Conservation (phyloP, 2,888 invertebrate species). For the Rotaria socialis region DNA sequence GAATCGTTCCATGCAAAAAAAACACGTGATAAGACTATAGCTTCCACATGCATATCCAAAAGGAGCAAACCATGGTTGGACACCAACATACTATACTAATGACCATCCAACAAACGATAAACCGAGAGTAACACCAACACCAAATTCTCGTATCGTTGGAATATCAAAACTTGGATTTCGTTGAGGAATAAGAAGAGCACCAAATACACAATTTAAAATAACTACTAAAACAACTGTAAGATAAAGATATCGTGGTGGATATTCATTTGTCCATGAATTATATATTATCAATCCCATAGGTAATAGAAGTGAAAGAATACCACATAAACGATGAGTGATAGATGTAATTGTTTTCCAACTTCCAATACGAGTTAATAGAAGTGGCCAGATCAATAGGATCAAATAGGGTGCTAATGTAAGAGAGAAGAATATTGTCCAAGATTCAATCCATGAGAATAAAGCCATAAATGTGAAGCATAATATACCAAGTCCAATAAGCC, state of each 20-base stretch:
- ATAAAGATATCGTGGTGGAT: background rate
- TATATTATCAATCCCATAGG: background rate
- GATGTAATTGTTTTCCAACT: background rate
- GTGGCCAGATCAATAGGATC: background rate
- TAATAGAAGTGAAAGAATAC: background rate
- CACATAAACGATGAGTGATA: background rate
- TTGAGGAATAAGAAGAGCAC: conserved; percentile 12
- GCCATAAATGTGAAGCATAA: background rate
- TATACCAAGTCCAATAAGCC: background rate
- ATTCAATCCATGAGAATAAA: background rate
- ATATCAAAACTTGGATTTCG: background rate
- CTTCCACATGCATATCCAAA: background rate
- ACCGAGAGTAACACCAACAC: conserved; percentile 1
- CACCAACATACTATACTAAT: background rate
- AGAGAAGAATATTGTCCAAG: background rate
- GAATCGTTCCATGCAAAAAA: background rate
- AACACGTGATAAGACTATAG: background rate
- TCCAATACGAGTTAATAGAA: background rate
- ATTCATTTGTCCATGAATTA: background rate
- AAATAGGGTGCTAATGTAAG: background rate
- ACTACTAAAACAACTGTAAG: background rate
- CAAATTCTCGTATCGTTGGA: background rate
- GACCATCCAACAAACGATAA: background rate
- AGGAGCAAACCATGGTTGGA: background rate
- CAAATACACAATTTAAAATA: background rate